Evolutionary conservation across 2,113 vertebrate species (phyloP).

Genomic region (Aythya baeri): DNA sequence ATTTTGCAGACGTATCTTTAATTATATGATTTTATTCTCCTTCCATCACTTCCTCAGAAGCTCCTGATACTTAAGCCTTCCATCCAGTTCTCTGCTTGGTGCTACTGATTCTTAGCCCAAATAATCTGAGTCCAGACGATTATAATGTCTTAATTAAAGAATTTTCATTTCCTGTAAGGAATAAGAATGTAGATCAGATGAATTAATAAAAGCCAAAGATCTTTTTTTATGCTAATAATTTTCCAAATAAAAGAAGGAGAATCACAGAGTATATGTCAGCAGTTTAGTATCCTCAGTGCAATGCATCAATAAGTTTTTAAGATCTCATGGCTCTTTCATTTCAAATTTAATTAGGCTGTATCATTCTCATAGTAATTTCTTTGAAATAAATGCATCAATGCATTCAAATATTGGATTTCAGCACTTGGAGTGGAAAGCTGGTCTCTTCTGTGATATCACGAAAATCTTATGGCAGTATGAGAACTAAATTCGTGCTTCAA

Average conservation of each 20-base stretch:
- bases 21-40: background rate
- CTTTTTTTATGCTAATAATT: background rate
- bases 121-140: background rate
- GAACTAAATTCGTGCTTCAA: background rate
- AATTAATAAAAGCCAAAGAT: background rate
- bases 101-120: background rate
- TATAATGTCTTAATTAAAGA: background rate
- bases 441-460: background rate
- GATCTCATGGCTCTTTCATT: background rate
- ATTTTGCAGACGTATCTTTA: background rate
- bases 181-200: background rate
- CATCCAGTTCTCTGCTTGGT: background rate
- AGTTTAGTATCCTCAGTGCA: background rate
- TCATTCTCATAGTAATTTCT: background rate
- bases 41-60: background rate
- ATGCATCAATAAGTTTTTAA: background rate
- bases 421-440: background rate
- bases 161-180: background rate
- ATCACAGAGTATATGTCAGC: background rate
- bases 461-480: background rate
- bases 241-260: background rate
- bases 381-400: background rate
- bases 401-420: background rate
- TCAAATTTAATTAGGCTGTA: background rate
- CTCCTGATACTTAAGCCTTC: background rate